These are phyloP conservation scores for Apis florea DNA, from an alignment of 1,140 invertebrate species.

Conservation along the genomic window DNA sequence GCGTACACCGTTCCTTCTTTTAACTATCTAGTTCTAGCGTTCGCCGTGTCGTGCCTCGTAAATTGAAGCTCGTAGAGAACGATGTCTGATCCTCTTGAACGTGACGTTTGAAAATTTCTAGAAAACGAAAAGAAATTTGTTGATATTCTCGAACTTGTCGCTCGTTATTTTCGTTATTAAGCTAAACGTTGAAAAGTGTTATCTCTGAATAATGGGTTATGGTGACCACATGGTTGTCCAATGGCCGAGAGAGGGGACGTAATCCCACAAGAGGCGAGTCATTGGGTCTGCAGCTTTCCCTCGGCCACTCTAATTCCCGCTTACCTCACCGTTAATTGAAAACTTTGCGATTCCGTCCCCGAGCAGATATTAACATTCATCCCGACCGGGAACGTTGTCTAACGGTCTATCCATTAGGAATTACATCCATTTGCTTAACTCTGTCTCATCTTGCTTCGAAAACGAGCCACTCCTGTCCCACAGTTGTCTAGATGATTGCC, in stretches of 20 bases:
- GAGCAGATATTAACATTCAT: conserved; percentile 63
- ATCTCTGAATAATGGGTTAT: conserved; percentile 42
- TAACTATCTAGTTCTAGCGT: too few relatives aligned
- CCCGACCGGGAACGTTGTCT: conserved; percentile 41
- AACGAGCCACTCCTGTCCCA: conserved; percentile 1
- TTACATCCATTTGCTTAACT: conserved; percentile 56
- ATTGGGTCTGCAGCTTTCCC: conserved; percentile 26
- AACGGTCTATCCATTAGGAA: conserved; percentile 62
- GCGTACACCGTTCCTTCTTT: background rate
- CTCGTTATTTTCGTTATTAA: conserved; percentile 10
- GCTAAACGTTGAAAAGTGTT: conserved; percentile 28
- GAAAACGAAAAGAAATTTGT: background rate
- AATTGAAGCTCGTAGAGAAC: too few relatives aligned
- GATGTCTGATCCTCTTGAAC: too few relatives aligned
- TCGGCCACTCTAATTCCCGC: conserved; percentile 47
- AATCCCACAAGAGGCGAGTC: conserved; percentile 50
- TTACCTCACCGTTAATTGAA: conserved; percentile 59
- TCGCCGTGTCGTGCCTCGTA: too few relatives aligned
- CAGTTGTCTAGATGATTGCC: conserved; percentile 12
- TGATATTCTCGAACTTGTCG: background rate
- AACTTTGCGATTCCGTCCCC: conserved; percentile 55
- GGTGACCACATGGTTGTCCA: conserved; percentile 4
- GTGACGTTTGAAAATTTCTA: too few relatives aligned
- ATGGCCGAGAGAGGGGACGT: conserved; percentile 4
- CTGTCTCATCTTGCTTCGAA: conserved; percentile 10